These are phyloP conservation scores for Porites evermanni DNA, from an alignment of 92 coral and sea anemone species.

Conservation along the genomic window DNA sequence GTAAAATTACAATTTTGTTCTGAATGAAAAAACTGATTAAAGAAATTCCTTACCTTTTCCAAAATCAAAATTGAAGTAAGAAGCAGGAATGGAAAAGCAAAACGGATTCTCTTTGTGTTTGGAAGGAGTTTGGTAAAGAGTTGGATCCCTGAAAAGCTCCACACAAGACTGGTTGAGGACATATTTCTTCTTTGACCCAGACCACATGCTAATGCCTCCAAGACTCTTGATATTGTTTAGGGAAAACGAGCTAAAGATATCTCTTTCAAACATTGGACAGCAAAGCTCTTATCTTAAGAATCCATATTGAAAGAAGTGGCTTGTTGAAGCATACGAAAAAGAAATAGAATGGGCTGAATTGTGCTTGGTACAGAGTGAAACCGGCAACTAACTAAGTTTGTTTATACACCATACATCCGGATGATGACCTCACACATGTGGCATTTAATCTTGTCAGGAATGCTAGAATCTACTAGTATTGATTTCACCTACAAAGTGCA, in stretches of 20 bases:
- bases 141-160: neutral
- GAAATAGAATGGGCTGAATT: neutral
- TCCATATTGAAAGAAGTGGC: neutral
- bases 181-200: slow-evolving; percentile 26
- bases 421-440: slow-evolving; percentile 28
- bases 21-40: neutral
- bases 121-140: neutral
- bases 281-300: neutral
- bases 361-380: neutral
- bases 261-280: neutral
- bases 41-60: slow-evolving; percentile 6
- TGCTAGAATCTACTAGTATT: slow-evolving; percentile 15
- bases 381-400: neutral
- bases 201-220: slow-evolving; percentile 7
- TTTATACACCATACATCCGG: neutral
- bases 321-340: neutral
- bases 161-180: slow-evolving; percentile 11
- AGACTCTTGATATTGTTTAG: slow-evolving; percentile 1
- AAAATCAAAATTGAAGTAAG: slow-evolving; percentile 23
- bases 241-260: neutral
- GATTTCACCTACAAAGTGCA: slow-evolving; percentile 14
- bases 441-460: slow-evolving; percentile 3
- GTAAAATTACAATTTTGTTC: neutral
- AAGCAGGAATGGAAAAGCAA: slow-evolving; percentile 26
- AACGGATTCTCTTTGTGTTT: slow-evolving; percentile 13